A percentile compares a stretch with the other conserved stretches of the same genome.
Conservation (phyloP, 1,140 invertebrate species). For the Eumaeus atala region DNA sequence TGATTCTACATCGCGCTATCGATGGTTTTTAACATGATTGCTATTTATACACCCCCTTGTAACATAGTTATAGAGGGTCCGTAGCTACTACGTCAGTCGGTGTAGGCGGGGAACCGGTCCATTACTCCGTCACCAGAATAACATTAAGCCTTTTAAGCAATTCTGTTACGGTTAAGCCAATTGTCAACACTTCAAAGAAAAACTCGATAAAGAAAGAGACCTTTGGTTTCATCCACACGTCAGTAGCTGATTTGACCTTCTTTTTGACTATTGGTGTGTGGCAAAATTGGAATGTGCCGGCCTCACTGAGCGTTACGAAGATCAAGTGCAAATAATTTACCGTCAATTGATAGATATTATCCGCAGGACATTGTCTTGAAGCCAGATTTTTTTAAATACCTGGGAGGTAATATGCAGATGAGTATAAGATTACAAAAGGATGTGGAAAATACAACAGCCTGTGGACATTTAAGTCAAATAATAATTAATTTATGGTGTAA, state of each 20-base stretch:
- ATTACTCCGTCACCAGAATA: conserved; percentile 49
- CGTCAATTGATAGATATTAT: too few species aligned
- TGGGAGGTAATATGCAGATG: too few species aligned
- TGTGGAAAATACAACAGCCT: too few species aligned
- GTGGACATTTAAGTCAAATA: too few species aligned
- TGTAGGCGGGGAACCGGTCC: conserved; percentile 54
- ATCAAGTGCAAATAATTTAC: too few species aligned
- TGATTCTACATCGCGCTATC: conserved; percentile 44
- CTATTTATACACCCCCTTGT: conserved; percentile 24
- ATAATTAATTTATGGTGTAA: too few species aligned
- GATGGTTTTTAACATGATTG: conserved; percentile 28
- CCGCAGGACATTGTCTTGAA: too few species aligned
- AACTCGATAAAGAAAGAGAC: conserved; percentile 51
- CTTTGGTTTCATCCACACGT: conserved; percentile 49
- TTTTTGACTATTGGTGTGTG: conserved; percentile 24
- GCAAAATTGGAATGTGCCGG: too few species aligned
- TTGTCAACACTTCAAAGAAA: conserved; percentile 61
- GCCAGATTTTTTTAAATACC: too few species aligned
- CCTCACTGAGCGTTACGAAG: too few species aligned
- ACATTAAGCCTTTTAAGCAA: conserved; percentile 34
- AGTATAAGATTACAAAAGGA: too few species aligned
- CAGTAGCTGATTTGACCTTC: conserved; percentile 61
- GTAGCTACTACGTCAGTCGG: conserved; percentile 60
- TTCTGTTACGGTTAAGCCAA: conserved; percentile 48
- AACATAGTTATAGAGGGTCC: conserved; percentile 40